phyloP scores from a whole-genome alignment of 2,113 vertebrate genomes.

The Oreochromis aureus region DNA sequence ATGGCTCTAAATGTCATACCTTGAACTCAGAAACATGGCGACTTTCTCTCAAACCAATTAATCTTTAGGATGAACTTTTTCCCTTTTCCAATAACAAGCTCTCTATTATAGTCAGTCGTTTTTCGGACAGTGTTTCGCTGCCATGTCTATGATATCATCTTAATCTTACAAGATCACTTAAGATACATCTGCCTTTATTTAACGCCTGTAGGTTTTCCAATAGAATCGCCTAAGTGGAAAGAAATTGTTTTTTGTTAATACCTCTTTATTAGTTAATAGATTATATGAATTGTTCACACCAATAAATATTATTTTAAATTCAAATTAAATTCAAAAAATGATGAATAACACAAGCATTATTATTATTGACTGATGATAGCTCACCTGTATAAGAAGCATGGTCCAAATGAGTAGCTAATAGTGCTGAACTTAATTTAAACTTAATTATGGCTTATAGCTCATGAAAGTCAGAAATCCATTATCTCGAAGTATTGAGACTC shows the following conservation, averaged over 20 bases:
- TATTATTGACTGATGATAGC: not conserved
- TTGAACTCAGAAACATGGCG: slow-evolving; percentile 60
- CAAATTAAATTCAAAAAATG: not conserved
- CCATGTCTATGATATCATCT: slow-evolving; percentile 21
- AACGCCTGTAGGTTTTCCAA: not conserved
- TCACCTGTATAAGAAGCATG: not conserved
- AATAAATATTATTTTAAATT: not conserved
- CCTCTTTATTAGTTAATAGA: not conserved
- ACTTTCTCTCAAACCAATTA: slow-evolving; percentile 69
- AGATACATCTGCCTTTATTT: not conserved
- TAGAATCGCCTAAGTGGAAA: not conserved
- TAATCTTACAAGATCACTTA: not conserved
- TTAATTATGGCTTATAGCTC: not conserved
- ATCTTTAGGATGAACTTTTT: slow-evolving; percentile 64
- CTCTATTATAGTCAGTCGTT: slow-evolving; percentile 28
- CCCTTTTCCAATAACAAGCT: slow-evolving; percentile 44
- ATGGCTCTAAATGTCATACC: slow-evolving; percentile 69
- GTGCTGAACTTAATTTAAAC: not conserved
- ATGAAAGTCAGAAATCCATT: not conserved
- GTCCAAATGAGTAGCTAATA: not conserved
- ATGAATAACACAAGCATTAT: not conserved
- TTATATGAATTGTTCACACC: not conserved
- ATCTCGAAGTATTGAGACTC: not conserved
- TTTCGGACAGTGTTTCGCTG: slow-evolving; percentile 13
- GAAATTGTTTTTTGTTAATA: not conserved